Evolutionary conservation across 2,113 vertebrate genomes (phyloP).

Genomic region (Nothocercus nigrocapillus): DNA sequence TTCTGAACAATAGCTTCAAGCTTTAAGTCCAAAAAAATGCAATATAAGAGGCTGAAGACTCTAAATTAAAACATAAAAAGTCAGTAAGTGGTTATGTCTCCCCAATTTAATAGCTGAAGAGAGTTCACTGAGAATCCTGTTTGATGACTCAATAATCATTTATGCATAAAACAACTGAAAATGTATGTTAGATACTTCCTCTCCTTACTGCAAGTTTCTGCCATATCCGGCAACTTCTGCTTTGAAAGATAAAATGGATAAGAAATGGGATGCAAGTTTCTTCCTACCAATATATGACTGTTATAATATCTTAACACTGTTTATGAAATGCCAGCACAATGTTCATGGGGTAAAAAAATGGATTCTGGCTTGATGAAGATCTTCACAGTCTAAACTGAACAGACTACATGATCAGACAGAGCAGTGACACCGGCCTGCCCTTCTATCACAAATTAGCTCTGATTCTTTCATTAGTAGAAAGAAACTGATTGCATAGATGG

Average conservation of each 20-base stretch:
- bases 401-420: slow-evolving; percentile 45
- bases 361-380: slow-evolving; percentile 36
- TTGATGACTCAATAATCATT: not conserved
- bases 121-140: not conserved
- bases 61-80: not conserved
- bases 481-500: slow-evolving; percentile 5
- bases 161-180: not conserved
- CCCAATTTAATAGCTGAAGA: not conserved
- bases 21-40: not conserved
- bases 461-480: slow-evolving; percentile 43
- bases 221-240: not conserved
- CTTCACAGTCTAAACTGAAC: slow-evolving; percentile 48
- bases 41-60: not conserved
- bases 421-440: not conserved
- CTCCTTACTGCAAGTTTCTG: not conserved
- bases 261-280: not conserved
- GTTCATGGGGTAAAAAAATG: not conserved
- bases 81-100: not conserved
- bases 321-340: slow-evolving; percentile 8
- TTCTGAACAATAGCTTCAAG: not conserved
- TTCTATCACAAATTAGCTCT: slow-evolving; percentile 28
- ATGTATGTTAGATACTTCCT: not conserved
- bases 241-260: not conserved
- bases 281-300: not conserved
- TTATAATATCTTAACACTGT: not conserved